Percentiles rank a stretch among this genome's conserved stretches.
phyloP scores from a whole-genome alignment of 2,797 vertebrate species.

The Sebastes kiyomatsui region DNA sequence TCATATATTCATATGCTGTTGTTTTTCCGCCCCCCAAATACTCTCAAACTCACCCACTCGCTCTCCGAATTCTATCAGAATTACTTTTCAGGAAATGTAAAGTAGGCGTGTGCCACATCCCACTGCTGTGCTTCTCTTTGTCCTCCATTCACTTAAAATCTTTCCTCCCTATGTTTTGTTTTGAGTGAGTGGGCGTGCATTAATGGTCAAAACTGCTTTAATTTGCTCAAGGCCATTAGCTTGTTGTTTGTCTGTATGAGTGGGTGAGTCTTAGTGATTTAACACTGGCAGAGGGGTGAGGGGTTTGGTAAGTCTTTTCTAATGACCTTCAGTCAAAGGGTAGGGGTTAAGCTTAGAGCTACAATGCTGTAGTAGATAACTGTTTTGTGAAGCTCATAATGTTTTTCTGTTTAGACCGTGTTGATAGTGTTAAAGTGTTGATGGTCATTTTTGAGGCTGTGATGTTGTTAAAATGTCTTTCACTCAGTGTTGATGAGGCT shows the following conservation, averaged over 20 bases:
- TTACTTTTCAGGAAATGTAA: conserved; percentile 14
- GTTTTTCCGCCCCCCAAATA: neutral
- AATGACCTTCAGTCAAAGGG: conserved; percentile 25
- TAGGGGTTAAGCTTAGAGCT: neutral
- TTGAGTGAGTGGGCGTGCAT: conserved; percentile 20
- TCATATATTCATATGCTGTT: neutral
- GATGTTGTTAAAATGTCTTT: neutral
- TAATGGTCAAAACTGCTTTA: conserved; percentile 22
- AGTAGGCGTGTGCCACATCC: conserved; percentile 13
- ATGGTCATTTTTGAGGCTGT: neutral
- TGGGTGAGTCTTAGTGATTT: conserved; percentile 25
- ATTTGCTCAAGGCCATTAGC: conserved; percentile 17
- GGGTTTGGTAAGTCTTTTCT: conserved; percentile 22
- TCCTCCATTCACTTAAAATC: conserved; percentile 35
- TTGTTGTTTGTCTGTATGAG: conserved; percentile 27
- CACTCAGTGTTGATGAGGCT: neutral
- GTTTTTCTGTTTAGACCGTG: neutral
- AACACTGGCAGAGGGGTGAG: conserved; percentile 3
- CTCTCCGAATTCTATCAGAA: conserved; percentile 1
- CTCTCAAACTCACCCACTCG: neutral
- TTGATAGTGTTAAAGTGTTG: neutral
- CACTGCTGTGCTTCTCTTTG: conserved; percentile 21
- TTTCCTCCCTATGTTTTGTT: conserved; percentile 18
- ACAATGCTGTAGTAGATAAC: neutral
- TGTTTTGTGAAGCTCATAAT: neutral